Base-by-base conservation (phyloP, 92 coral and sea anemone genomes). In the Epizoanthus ramosus region DNA sequence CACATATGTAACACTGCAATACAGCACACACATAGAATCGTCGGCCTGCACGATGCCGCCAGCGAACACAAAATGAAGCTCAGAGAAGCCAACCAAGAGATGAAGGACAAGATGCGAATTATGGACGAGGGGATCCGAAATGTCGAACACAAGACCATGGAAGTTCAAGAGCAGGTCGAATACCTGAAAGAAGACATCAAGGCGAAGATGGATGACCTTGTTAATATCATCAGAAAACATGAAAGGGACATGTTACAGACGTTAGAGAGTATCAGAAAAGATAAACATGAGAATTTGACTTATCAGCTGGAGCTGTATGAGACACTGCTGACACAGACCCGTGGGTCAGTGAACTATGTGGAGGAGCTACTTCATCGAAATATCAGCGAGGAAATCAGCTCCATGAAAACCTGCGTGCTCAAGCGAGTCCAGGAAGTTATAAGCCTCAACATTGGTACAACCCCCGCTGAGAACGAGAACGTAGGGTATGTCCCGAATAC, bases 1-100 rank as follows among this genome's bases (percentile, higher is more conserved):
- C 98, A 93, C 85, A 90, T 93, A 35, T 93, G 98, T 84, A 93
- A 93, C 77, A 92, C 89, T 53, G 98, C 98, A 37, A 89, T 93
- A 71, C 98, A 93, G 52, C 98, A 93, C 90, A 91, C 90, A 33
- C 98, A 93, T 77, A 91, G 90, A 5, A 93, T 93, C 61, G 87
- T 93, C 22, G 95, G 90, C 24, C 89, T 93, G 61, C 93, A 89
- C 73, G 98, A 91, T 28, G 98, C 98, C 10, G 98, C 98, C 10
- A 87, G 84, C 84, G 98, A 93, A 33, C 94, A 91, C 17, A 93
- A 93, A 73, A 71, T 91, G 85, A 93, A 89, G 54, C 91, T 89
- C 22, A 89, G 91, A 57, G 93, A 91, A 8, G 86, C 84, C 33
- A 91, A 85, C 80, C 83, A 88, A 6, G 86, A 87, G 33, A 83